Conservation (phyloP, 2,888 invertebrate species). For the Sialis fuliginosa region DNA sequence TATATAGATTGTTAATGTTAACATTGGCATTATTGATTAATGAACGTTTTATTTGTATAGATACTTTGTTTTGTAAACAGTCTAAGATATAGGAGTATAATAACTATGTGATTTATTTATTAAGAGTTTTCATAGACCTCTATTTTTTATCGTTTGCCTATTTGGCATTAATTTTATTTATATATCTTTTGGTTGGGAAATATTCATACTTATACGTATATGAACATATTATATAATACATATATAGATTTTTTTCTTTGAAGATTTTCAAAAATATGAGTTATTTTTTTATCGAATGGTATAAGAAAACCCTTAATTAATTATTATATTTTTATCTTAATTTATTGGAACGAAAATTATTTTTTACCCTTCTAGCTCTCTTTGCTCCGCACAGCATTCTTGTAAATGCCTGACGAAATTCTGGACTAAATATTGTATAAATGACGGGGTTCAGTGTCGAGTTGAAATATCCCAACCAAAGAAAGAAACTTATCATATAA, state of each 20-base stretch:
- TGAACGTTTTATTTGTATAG: too few relatives aligned
- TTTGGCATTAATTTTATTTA: background rate
- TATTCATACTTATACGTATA: background rate
- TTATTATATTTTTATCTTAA: conserved; percentile 19
- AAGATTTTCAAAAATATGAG: background rate
- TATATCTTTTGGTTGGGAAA: background rate
- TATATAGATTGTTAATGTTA: too few relatives aligned
- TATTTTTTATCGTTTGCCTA: background rate
- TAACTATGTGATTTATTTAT: too few relatives aligned
- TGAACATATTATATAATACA: background rate
- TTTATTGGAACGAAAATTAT: conserved; percentile 23
- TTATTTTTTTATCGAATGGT: too few relatives aligned
- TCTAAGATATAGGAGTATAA: too few relatives aligned
- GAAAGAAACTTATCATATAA: conserved; percentile 54
- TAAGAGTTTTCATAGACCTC: background rate
- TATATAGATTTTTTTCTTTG: background rate
- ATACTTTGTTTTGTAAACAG: too few relatives aligned
- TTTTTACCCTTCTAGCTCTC: conserved; percentile 17
- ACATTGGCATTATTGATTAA: too few relatives aligned
- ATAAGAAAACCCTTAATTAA: background rate
- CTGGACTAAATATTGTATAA: conserved; percentile 87
- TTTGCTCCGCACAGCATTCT: conserved; percentile 58
- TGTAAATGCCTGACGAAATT: conserved; percentile 79
- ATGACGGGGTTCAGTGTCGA: conserved; percentile 81
- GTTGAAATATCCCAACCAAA: conserved; percentile 87